Conservation (phyloP, 2,888 invertebrate species). For the Drosophila putrida region DNA sequence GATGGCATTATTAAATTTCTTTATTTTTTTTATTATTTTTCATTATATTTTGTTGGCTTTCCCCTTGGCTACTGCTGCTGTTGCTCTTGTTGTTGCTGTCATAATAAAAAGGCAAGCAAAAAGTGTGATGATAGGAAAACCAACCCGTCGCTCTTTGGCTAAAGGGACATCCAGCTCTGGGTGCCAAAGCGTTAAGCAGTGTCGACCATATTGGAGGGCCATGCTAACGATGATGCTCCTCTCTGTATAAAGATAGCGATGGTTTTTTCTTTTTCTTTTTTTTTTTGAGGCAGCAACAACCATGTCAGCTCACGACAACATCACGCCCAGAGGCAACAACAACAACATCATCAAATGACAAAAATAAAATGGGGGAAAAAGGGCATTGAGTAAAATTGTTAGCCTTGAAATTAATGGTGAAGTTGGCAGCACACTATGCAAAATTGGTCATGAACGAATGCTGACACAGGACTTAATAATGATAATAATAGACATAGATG, state of each 20-base stretch:
- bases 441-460: conserved; percentile 38
- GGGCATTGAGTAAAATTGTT: conserved; percentile 34
- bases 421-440: conserved; percentile 38
- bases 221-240: conserved; percentile 49
- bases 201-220: conserved; percentile 46
- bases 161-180: conserved; percentile 33
- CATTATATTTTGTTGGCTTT: conserved; percentile 15
- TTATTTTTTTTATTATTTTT: conserved; percentile 45
- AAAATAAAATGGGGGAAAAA: conserved; percentile 17
- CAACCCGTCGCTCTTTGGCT: conserved; percentile 7
- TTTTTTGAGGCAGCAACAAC: conserved; percentile 27
- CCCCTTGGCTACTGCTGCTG: conserved; percentile 12
- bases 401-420: conserved; percentile 49
- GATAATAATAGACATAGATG: conserved; percentile 26
- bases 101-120: conserved; percentile 53
- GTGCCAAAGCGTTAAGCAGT: conserved; percentile 59
- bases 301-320: conserved; percentile 72
- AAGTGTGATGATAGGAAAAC: conserved; percentile 49
- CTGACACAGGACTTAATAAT: conserved; percentile 30
- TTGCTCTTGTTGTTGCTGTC: conserved; percentile 57
- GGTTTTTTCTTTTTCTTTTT: background rate
- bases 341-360: conserved; percentile 2
- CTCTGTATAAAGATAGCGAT: background rate
- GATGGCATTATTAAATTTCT: conserved; percentile 81
- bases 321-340: conserved; percentile 55